Base-by-base conservation (phyloP, 2,888 invertebrate species). In the Agonopterix arenella region DNA sequence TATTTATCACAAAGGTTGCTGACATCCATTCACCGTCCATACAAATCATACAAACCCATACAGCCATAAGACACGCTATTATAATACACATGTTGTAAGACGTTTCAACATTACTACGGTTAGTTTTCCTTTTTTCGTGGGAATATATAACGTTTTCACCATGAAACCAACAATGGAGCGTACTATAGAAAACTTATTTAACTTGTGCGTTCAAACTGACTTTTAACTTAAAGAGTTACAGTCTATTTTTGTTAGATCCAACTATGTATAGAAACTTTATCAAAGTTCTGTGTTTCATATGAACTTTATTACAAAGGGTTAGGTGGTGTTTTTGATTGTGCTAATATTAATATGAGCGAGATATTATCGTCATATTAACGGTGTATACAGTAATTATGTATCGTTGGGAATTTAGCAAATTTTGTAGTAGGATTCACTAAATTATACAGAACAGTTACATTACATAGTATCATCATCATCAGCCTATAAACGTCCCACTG, bases 71-170 rank as follows among this genome's bases (percentile, higher is more conserved):
- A 73, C 73, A 73, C 73, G 61, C 65, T 54, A 57, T 55, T 59
- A 46, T 62, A 71, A 72, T 62, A 58, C 49, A 58, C 58, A 50
- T 76, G 74, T 76, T 62, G 79, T 78, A 80, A 82, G 66, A 61
- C 55, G 73, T 82, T 83, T 81, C 82, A 66, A 81, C 80, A 80
- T 58, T 60, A 57, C 55, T 65, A 68, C 70, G 66, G 70, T 64
- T 65, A 72, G 73, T 81, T 86, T 86, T 81, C 80, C 83, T 84
- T 85, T 84, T 86, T 86, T 84, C 84, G 85, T 84, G 85, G 81
- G 88, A 85, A 85, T 28, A 28, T 28, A 28, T 28, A 73, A 73
- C 73, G 77, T 85, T 85, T 85, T 85, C 86, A 80, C 84, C 73
- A 68, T 70, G 64, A 28, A 28, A 57, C 50, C 59, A 66, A 80